phyloP scores from a whole-genome alignment of 2,797 vertebrate species.

The Todus mexicanus region DNA sequence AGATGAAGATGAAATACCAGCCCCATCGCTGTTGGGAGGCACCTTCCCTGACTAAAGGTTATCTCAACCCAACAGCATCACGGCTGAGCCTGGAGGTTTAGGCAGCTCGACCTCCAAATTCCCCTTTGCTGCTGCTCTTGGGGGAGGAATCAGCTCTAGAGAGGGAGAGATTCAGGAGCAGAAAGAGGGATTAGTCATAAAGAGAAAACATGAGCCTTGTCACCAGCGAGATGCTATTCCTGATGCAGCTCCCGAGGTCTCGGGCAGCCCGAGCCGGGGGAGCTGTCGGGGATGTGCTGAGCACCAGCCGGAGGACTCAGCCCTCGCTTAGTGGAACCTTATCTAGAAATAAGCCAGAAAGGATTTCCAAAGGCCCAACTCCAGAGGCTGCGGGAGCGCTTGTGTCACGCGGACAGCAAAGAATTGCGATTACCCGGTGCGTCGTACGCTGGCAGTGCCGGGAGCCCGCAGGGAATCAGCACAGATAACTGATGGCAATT shows the following conservation, averaged over 20 bases:
- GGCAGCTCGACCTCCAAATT: background rate
- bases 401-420: background rate
- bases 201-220: background rate
- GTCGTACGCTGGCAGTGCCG: background rate
- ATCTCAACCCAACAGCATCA: background rate
- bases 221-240: constrained; percentile 1
- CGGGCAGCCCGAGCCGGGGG: background rate
- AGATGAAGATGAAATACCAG: background rate
- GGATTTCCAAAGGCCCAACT: background rate
- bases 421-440: accelerated
- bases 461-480: background rate
- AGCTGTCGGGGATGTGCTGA: background rate
- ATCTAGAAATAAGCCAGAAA: background rate
- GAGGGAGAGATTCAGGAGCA: background rate
- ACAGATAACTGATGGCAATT: background rate
- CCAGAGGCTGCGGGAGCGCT: background rate
- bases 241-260: background rate
- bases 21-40: accelerated
- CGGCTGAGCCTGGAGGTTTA: background rate
- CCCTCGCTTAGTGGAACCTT: background rate
- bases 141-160: background rate
- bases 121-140: background rate
- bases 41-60: background rate
- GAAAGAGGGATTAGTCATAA: constrained; percentile 40
- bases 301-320: background rate